Base-by-base conservation (phyloP, 2,797 vertebrate genomes). In the Danio aesculapii region DNA sequence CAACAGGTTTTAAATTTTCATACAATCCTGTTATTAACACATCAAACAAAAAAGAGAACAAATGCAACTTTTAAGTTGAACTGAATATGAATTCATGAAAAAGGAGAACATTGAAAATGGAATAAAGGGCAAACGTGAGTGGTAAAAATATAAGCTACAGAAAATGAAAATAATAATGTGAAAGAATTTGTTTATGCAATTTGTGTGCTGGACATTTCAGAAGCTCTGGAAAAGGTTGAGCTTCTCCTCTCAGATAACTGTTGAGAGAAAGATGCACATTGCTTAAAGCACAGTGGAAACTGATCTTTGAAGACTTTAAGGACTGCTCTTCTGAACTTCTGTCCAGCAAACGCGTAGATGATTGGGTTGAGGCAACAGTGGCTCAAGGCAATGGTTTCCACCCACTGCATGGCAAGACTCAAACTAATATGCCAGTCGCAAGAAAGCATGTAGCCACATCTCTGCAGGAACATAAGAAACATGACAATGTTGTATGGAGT, bases 321-420 rank as follows among this genome's bases (percentile, higher is more conserved):
- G 1, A 88, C 87, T 5, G 84, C 80, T 61, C 57, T 90, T 85
- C 85, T 92, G 52, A 94, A 95, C 77, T 88, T 94, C 83, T 94
- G 88, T 1, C 92, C 92, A 3, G 89, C 90, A 73, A 95, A 94
- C 73, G 92, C 94, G 0, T 95, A 94, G 9, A 95, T 93, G 75
- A 94, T 87, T 71, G 94, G 94, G 70, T 95, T 95, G 64, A 95
- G 88, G 43, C 93, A 94, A 84, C 92, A 94, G 88, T 95, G 94
- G 58, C 61, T 83, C 62, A 89, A 93, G 0, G 91, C 93, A 0
- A 94, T 17, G 14, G 87, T 57, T 81, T 93, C 90, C 0, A 92
- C 88, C 81, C 92, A 88, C 4, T 53, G 30, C 17, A 84, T 0
- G 0, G 89, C 74, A 30, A 91, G 2, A 3, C 1, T 12, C 11